Percentiles rank a stretch among this genome's conserved stretches.
phyloP scores from a whole-genome alignment of 2,888 invertebrate genomes.

The Philereme transversata region DNA sequence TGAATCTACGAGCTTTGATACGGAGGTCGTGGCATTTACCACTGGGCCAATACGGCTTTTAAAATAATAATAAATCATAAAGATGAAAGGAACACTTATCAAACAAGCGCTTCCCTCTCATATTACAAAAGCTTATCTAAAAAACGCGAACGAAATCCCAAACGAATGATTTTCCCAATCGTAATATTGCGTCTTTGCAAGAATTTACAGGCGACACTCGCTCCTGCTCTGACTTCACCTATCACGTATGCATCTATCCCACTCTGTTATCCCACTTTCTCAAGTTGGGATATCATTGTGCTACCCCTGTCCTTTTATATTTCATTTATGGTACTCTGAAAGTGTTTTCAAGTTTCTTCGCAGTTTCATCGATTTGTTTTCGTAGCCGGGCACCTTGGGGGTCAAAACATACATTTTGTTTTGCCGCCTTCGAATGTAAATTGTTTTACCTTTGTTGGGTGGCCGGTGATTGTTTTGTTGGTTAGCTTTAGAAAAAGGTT shows the following conservation, averaged over 20 bases:
- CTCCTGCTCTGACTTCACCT: conserved; percentile 28
- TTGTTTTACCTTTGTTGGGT: conserved; percentile 36
- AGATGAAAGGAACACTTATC: conserved; percentile 47
- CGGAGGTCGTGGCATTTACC: too few species aligned
- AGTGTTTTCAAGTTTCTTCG: conserved; percentile 50
- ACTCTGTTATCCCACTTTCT: conserved; percentile 29
- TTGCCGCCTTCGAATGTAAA: conserved; percentile 38
- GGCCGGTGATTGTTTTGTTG: conserved; percentile 29
- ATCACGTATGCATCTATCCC: conserved; percentile 31
- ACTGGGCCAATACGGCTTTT: too few species aligned
- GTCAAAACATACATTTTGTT: conserved; percentile 42
- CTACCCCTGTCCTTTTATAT: conserved; percentile 45
- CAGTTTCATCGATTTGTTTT: conserved; percentile 47
- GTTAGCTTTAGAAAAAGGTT: conserved; percentile 17
- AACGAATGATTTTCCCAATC: conserved; percentile 41
- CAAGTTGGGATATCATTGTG: conserved; percentile 42
- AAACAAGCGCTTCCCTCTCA: conserved; percentile 42
- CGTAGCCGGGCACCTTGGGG: conserved; percentile 34
- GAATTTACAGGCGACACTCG: conserved; percentile 27
- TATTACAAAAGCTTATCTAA: conserved; percentile 52
- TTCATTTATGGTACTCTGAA: conserved; percentile 53
- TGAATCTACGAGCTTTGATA: too few species aligned
- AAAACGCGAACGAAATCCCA: conserved; percentile 42
- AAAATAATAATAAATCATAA: conserved; percentile 47
- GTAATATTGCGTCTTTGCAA: conserved; percentile 43